A percentile compares a stretch with the other conserved stretches of the same genome.
phyloP scores from a whole-genome alignment of 2,113 vertebrate species.

The Choloepus hoffmanni region DNA sequence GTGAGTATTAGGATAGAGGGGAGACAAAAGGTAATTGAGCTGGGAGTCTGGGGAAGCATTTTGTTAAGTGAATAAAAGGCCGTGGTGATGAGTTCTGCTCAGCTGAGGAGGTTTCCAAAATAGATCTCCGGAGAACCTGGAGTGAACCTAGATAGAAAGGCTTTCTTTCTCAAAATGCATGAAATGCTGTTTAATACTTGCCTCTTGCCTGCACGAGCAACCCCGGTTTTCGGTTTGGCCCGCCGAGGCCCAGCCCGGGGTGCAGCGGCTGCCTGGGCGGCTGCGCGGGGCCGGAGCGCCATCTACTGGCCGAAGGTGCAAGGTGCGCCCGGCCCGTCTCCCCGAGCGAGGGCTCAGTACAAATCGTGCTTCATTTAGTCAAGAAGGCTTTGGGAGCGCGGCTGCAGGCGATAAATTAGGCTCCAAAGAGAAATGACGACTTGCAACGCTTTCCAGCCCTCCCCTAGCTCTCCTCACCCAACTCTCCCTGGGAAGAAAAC shows the following conservation, averaged over 20 bases:
- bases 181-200: constrained; percentile 85
- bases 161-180: constrained; percentile 79
- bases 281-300: constrained; percentile 80
- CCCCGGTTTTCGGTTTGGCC: constrained; percentile 69
- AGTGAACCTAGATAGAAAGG: constrained; percentile 79
- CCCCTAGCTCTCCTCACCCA: not conserved
- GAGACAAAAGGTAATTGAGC: constrained; percentile 85
- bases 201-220: constrained; percentile 68
- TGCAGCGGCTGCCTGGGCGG: accelerated
- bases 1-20: constrained; percentile 59
- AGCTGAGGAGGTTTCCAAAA: constrained; percentile 82
- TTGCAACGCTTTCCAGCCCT: constrained; percentile 23
- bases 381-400: constrained; percentile 58
- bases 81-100: constrained; percentile 73
- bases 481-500: not conserved
- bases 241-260: not conserved
- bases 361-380: not conserved
- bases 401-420: constrained; percentile 54
- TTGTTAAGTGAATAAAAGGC: constrained; percentile 80
- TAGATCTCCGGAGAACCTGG: constrained; percentile 74
- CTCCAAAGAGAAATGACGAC: constrained; percentile 66
- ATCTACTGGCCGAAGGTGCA: constrained; percentile 79
- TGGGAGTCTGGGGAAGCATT: constrained; percentile 80
- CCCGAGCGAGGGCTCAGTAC: constrained; percentile 24
- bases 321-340: not conserved